Evolutionary conservation across 2,888 invertebrate species (phyloP).

Genomic region (Microctonus hyperodae): DNA sequence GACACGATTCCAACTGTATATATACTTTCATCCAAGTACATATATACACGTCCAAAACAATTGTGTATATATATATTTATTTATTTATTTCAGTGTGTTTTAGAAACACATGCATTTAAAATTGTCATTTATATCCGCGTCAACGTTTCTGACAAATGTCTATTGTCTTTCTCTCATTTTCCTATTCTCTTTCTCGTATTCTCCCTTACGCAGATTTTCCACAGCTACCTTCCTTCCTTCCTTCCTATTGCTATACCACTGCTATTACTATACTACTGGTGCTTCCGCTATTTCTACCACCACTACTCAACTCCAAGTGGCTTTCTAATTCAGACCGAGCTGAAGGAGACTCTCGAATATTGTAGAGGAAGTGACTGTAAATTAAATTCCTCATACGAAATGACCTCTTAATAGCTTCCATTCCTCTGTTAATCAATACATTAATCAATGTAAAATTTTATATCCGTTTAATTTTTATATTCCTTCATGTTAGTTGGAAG

Average conservation of each 20-base stretch:
- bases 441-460: neutral
- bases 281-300: neutral
- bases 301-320: slow-evolving; percentile 23
- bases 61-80: neutral
- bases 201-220: neutral
- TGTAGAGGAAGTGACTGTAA: slow-evolving; percentile 20
- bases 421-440: neutral
- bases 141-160: slow-evolving; percentile 34
- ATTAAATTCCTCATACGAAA: slow-evolving; percentile 22
- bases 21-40: neutral
- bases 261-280: neutral
- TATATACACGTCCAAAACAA: neutral
- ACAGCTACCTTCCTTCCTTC: neutral
- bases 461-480: neutral
- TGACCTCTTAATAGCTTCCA: neutral
- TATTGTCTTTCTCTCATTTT: slow-evolving; percentile 16
- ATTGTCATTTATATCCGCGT: slow-evolving; percentile 37
- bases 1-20: neutral
- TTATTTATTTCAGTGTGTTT: neutral
- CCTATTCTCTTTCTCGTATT: slow-evolving; percentile 7
- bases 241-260: neutral
- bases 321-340: slow-evolving; percentile 23
- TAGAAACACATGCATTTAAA: slow-evolving; percentile 22
- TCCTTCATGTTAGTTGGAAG: neutral
- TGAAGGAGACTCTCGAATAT: slow-evolving; percentile 24